Evolutionary conservation across 2,888 invertebrate genomes (phyloP).

Genomic region (Sinodicranocentrus sp.): DNA sequence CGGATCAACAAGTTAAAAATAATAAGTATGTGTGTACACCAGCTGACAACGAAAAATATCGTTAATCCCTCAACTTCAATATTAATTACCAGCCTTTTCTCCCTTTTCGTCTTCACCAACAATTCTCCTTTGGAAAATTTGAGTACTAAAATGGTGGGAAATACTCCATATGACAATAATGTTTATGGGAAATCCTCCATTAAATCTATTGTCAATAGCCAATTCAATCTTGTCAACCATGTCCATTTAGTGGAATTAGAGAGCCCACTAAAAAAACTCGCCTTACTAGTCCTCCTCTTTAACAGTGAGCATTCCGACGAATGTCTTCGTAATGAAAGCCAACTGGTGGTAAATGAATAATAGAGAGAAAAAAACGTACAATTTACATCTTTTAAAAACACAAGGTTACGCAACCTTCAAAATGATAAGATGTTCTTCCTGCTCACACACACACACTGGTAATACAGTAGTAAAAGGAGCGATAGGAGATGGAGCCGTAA

Average conservation of each 20-base stretch:
- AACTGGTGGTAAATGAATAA: constrained; percentile 22
- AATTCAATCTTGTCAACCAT: constrained; percentile 28
- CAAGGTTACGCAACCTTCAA: constrained; percentile 7
- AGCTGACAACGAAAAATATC: too few species aligned
- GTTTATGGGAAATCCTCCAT: constrained; percentile 18
- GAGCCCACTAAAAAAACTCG: too few species aligned
- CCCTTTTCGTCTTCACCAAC: constrained; percentile 4
- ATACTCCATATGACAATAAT: constrained; percentile 8
- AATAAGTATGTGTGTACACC: too few species aligned
- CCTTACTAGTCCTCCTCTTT: too few species aligned
- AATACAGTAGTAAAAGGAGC: constrained; percentile 24
- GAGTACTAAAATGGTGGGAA: background rate
- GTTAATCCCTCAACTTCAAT: too few species aligned
- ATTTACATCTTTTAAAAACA: constrained; percentile 12
- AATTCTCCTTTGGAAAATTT: background rate
- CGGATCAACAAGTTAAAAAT: too few species aligned
- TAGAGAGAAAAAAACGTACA: background rate
- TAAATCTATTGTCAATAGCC: constrained; percentile 24
- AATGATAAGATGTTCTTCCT: background rate
- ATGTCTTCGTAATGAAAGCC: constrained; percentile 4
- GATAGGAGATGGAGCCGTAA: constrained; percentile 2
- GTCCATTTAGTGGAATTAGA: background rate
- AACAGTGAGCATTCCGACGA: too few species aligned
- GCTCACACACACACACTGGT: background rate
- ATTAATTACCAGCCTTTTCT: background rate